Evolutionary conservation across 1,140 invertebrate genomes (phyloP), one percentile per base, ranked within the genome.

Genomic region (Sitobion miscanthi): DNA sequence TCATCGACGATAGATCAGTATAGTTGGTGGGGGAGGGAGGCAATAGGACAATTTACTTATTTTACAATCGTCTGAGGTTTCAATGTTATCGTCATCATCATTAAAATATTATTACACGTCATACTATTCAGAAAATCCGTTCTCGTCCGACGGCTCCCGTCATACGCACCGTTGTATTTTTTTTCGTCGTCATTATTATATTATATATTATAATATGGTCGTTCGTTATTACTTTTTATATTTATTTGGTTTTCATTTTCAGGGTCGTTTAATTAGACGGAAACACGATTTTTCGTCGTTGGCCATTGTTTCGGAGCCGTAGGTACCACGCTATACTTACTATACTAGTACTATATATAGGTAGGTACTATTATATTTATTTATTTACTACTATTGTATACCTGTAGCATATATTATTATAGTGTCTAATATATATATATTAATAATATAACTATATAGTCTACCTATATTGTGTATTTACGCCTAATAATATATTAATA

Each of bases 161-260:
- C 45, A 9, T 77, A 77, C 62, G 30, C 30, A 7, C 45, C 30
- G 35, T 25, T 23, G 38, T 38, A 25, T 85, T 85, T 42, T 85
- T 85, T 83, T 30, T 45, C 42, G 42, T 86, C 42, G 42, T 30
- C 23, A 42, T 25, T 69, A 69, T 25, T 42, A 25, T 69, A 38
- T 83, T 38, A 42, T 35, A 20, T 83, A 42, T 42, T 83, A 21
- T 42, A 83, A 21, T 42, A 83, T 42, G 9, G 49, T 54, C 21
- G n/a, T 87, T 25, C 25, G 14, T 87, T 87, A 87, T 87, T 87
- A 87, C 49, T 49, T 87, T 49, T 87, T 87, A 87, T 87, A n/a
- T n/a, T 47, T n/a, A n/a, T 87, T 89, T 52, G 2, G 30, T 35
- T 87, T 77, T 87, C 2, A n/a, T 52, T 88, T 89, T 54, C 87